phyloP scores from a whole-genome alignment of 1,140 invertebrate genomes.

The Chironomus striatipennis region DNA sequence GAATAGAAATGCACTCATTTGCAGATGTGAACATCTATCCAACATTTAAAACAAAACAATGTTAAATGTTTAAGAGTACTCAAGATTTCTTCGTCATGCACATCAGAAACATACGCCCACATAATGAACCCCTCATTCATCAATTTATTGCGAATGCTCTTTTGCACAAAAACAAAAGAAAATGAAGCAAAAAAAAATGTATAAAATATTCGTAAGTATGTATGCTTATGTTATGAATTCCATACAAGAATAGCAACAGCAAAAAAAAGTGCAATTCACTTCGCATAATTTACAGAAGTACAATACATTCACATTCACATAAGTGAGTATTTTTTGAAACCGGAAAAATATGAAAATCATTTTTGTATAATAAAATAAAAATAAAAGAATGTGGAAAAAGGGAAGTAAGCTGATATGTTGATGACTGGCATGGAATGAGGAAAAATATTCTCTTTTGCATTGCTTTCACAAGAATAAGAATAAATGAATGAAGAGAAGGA shows the following conservation, averaged over 20 bases:
- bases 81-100: too few species aligned
- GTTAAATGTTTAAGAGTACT: too few species aligned
- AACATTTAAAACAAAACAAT: too few species aligned
- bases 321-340: background rate
- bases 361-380: slow-evolving; percentile 3
- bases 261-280: slow-evolving; percentile 12
- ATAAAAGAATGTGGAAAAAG: background rate
- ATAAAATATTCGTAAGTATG: background rate
- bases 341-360: background rate
- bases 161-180: too few species aligned
- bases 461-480: background rate
- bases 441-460: background rate
- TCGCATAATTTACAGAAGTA: background rate
- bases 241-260: background rate
- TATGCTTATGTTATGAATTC: background rate
- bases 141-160: too few species aligned
- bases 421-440: too few species aligned
- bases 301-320: background rate
- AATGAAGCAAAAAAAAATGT: too few species aligned
- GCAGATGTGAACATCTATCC: too few species aligned
- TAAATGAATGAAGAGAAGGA: background rate
- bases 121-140: too few species aligned
- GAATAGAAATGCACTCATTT: too few species aligned
- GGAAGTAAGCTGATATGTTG: too few species aligned
- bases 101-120: too few species aligned